phyloP scores from a whole-genome alignment of 1,140 invertebrate genomes.

The Caenorhabditis latens region DNA sequence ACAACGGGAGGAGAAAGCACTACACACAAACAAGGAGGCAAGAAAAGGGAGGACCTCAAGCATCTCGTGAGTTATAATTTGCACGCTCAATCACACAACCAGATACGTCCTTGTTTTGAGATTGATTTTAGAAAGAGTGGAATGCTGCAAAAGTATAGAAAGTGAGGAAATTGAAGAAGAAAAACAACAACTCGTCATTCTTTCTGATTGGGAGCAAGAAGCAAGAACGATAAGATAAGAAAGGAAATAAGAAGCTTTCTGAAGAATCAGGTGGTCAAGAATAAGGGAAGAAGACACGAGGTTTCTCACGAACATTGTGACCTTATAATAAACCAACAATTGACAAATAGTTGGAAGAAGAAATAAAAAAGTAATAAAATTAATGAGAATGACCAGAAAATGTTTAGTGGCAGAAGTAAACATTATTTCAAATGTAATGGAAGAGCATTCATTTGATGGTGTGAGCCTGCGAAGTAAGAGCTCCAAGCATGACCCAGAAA shows the following conservation, averaged over 20 bases:
- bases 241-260: not conserved
- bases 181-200: slow-evolving; percentile 17
- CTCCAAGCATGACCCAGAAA: too few relatives aligned
- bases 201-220: not conserved
- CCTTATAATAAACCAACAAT: not conserved
- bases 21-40: slow-evolving; percentile 35
- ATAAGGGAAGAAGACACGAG: not conserved
- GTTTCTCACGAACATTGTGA: too few relatives aligned
- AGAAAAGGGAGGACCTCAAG: not conserved
- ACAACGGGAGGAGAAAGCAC: not conserved
- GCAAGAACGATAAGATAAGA: too few relatives aligned
- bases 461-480: too few relatives aligned
- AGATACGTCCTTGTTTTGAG: not conserved
- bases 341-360: not conserved
- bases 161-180: not conserved
- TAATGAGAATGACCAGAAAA: not conserved
- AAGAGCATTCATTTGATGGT: too few relatives aligned
- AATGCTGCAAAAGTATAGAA: not conserved
- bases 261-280: slow-evolving; percentile 21
- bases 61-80: slow-evolving; percentile 34
- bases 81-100: not conserved
- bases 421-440: too few relatives aligned
- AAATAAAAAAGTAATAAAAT: not conserved
- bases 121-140: not conserved
- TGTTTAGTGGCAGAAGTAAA: not conserved